A percentile compares a stretch with the other conserved stretches of the same genome.
These are phyloP conservation scores for Sarcophaga caerulescens DNA, from an alignment of 2,888 invertebrate genomes.

Conservation along the genomic window DNA sequence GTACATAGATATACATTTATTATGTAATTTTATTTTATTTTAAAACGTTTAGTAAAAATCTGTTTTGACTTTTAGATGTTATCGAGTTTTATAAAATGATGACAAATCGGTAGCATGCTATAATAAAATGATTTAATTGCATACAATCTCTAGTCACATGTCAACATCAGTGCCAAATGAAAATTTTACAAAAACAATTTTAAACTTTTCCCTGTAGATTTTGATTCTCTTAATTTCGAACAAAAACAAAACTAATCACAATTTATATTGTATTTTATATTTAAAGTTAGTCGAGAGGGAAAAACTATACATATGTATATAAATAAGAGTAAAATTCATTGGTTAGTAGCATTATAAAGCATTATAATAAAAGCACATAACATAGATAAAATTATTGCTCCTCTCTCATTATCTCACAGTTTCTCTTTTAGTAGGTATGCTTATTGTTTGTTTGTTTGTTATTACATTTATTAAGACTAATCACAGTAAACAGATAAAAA, in stretches of 20 bases:
- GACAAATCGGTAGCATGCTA: too few species aligned
- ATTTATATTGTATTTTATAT: not conserved
- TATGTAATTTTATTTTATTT: too few species aligned
- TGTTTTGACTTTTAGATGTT: too few species aligned
- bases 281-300: not conserved
- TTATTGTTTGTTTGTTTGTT: slow-evolving; percentile 19
- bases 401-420: not conserved
- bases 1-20: too few species aligned
- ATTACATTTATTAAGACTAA: slow-evolving; percentile 21
- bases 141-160: not conserved
- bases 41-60: too few species aligned
- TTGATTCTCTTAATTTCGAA: not conserved
- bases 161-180: not conserved
- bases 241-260: not conserved
- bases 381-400: slow-evolving; percentile 32
- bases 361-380: slow-evolving; percentile 30
- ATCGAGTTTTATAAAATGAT: too few species aligned
- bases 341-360: slow-evolving; percentile 32
- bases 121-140: not conserved
- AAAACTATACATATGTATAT: not conserved
- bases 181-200: not conserved
- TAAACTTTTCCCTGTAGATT: slow-evolving; percentile 8
- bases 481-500: not conserved
- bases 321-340: not conserved
- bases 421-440: slow-evolving; percentile 39